A percentile compares a stretch with the other conserved stretches of the same genome.
phyloP scores from a whole-genome alignment of 2,888 invertebrate genomes.

The Sphinx pinastri region DNA sequence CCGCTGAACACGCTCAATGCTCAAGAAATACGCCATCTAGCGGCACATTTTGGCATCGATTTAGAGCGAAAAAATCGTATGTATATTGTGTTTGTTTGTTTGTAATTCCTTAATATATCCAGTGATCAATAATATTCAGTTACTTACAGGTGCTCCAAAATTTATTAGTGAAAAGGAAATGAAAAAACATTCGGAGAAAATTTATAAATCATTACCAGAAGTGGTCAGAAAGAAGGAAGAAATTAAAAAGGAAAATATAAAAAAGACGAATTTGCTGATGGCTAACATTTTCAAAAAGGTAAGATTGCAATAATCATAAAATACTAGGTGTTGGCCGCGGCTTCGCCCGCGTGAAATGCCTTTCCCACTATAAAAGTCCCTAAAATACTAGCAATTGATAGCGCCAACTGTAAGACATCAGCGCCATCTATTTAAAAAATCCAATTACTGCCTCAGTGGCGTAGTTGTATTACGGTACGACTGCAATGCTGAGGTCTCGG shows the following conservation, averaged over 20 bases:
- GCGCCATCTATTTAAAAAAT: too few species aligned
- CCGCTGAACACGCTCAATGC: constrained; percentile 56
- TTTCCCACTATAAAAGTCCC: too few species aligned
- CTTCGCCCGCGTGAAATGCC: too few species aligned
- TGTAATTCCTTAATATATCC: too few species aligned
- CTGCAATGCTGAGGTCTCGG: too few species aligned
- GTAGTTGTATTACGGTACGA: too few species aligned
- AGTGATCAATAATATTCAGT: background rate
- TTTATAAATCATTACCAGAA: constrained; percentile 89
- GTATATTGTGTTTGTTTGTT: constrained; percentile 28
- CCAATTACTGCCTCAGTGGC: too few species aligned
- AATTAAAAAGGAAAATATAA: constrained; percentile 83
- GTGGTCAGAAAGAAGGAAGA: constrained; percentile 86
- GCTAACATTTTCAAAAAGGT: constrained; percentile 91
- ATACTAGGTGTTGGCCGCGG: too few species aligned
- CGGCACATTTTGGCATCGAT: constrained; percentile 61
- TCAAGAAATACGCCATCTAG: constrained; percentile 58
- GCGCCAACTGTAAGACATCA: too few species aligned
- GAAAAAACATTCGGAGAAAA: constrained; percentile 78
- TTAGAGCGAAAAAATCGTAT: constrained; percentile 60
- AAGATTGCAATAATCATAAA: constrained; percentile 32
- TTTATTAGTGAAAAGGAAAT: constrained; percentile 76
- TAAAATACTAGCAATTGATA: too few species aligned
- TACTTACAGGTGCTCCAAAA: constrained; percentile 66
- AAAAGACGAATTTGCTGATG: constrained; percentile 89